These are phyloP conservation scores for Tachypleus tridentatus DNA, from an alignment of 1,140 invertebrate species.

Conservation along the genomic window DNA sequence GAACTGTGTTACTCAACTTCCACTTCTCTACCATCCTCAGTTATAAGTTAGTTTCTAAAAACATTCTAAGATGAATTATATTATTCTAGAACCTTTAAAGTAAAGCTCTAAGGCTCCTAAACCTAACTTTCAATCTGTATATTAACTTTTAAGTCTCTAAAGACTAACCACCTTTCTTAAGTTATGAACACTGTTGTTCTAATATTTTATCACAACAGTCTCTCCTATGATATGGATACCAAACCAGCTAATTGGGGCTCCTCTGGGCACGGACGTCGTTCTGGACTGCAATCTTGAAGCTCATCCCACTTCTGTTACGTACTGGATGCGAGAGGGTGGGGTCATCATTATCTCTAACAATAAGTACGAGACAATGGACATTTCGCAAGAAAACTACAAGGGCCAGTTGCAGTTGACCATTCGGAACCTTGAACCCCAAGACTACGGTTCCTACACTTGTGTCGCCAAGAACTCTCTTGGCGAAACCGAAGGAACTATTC, in stretches of 20 bases:
- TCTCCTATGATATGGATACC: conserved; percentile 39
- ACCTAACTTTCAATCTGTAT: too few species aligned
- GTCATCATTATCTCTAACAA: conserved; percentile 19
- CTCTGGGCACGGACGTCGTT: conserved; percentile 33
- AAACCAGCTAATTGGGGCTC: conserved; percentile 36
- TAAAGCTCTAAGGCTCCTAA: too few species aligned
- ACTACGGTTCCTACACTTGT: conserved; percentile 82
- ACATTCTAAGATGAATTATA: too few species aligned
- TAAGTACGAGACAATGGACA: conserved; percentile 17
- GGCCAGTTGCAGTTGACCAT: conserved; percentile 18
- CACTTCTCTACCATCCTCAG: too few species aligned
- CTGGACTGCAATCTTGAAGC: conserved; percentile 35
- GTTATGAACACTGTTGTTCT: too few species aligned
- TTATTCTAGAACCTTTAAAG: too few species aligned
- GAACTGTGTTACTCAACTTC: too few species aligned
- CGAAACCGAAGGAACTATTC: conserved; percentile 78
- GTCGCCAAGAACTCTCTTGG: conserved; percentile 84
- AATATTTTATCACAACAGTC: conserved; percentile 26
- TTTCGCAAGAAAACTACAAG: conserved; percentile 14
- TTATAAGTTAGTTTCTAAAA: too few species aligned
- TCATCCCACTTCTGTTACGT: conserved; percentile 23
- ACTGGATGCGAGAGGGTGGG: conserved; percentile 15
- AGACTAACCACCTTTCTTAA: too few species aligned
- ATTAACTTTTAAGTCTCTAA: too few species aligned
- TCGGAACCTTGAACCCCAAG: conserved; percentile 31